phyloP scores from a whole-genome alignment of 2,113 vertebrate genomes.

The Rhegmatorhina hoffmannsi region DNA sequence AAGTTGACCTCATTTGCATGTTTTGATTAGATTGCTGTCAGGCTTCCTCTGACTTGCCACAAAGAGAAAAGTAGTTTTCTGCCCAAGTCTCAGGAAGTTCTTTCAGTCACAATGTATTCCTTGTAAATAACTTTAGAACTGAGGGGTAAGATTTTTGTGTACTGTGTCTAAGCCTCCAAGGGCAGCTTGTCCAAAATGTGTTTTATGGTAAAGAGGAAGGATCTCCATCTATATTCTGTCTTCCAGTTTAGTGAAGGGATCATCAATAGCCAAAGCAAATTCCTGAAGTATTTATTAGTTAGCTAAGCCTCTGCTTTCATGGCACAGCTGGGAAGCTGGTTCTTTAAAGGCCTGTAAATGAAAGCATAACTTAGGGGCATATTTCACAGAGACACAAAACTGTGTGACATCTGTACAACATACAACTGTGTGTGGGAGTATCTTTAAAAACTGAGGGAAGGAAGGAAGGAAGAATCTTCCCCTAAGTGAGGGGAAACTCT shows the following conservation, averaged over 20 bases:
- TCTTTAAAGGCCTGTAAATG: not conserved
- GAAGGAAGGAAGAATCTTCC: not conserved
- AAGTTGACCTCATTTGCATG: conserved; percentile 80
- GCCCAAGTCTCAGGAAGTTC: not conserved
- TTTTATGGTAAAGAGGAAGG: not conserved
- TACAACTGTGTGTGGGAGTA: not conserved
- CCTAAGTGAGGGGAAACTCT: not conserved
- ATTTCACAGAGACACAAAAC: not conserved
- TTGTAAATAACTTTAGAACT: conserved; percentile 4
- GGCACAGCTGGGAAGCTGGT: not conserved
- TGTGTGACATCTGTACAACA: not conserved
- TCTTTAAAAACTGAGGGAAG: not conserved
- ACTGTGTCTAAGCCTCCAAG: not conserved
- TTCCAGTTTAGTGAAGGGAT: conserved; percentile 20
- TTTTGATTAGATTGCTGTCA: conserved; percentile 78
- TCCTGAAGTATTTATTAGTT: conserved; percentile 46
- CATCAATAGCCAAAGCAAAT: not conserved
- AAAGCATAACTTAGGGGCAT: conserved; percentile 21
- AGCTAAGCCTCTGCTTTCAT: not conserved
- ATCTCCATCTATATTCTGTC: not conserved
- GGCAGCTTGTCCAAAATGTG: not conserved
- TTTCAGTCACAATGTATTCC: not conserved
- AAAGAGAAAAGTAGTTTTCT: not conserved
- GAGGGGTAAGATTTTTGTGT: not conserved
- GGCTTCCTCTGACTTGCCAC: conserved; percentile 43